Conservation (phyloP, 2,797 vertebrate species). For the Bryconaethiops microstoma region DNA sequence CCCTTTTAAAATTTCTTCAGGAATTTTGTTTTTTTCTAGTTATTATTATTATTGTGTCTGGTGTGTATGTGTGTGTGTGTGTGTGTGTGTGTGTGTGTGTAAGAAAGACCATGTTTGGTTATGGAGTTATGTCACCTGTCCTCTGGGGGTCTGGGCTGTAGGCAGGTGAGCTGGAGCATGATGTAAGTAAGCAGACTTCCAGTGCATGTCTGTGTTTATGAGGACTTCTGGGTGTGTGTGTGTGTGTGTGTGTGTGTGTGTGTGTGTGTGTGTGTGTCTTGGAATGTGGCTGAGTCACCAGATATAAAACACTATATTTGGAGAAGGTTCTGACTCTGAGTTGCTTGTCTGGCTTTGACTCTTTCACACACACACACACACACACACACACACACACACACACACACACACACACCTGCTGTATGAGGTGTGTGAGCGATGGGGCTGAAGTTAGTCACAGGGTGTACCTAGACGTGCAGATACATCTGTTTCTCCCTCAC, state of each 20-base stretch:
- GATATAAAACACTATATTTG: neutral
- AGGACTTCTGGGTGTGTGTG: no score
- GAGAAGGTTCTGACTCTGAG: neutral
- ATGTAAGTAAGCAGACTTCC: constrained; percentile 9
- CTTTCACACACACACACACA: constrained; percentile 10
- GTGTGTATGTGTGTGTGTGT: constrained; percentile 15
- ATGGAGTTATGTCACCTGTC: constrained; percentile 3
- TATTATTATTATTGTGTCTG: no score
- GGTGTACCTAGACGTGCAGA: neutral
- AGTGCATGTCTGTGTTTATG: constrained; percentile 11
- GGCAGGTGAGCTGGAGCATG: neutral
- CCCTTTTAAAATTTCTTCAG: no score
- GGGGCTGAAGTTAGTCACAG: neutral
- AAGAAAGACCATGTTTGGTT: neutral
- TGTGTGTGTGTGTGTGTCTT: neutral
- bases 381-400: no score
- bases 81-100: neutral
- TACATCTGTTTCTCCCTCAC: constrained; percentile 24
- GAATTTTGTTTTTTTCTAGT: no score
- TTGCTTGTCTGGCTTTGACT: neutral
- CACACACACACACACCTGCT: constrained; percentile 30
- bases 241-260: no score
- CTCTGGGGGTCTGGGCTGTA: neutral
- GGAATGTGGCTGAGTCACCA: constrained; percentile 26
- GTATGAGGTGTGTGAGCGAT: neutral